Evolutionary conservation across 92 coral and sea anemone species (phyloP).

Genomic region (Parazoanthus atlanticus): DNA sequence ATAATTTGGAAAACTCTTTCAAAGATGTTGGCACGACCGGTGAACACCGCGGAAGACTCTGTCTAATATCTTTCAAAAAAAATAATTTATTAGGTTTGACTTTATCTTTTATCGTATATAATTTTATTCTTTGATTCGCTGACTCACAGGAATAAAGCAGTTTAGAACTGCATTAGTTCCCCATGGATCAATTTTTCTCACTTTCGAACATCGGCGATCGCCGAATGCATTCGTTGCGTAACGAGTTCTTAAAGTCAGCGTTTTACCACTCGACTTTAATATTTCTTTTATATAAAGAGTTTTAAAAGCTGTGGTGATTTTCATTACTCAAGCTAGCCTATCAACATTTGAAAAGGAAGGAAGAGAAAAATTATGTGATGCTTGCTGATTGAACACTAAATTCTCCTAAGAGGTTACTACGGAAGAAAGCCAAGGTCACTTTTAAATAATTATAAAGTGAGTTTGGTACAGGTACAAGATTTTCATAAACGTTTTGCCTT

Average conservation of each 20-base stretch:
- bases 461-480: neutral
- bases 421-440: neutral
- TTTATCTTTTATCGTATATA: neutral
- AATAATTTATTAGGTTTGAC: neutral
- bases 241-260: neutral
- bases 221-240: neutral
- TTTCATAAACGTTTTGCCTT: neutral
- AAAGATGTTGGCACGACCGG: neutral
- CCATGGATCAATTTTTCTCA: neutral
- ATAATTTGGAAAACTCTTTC: neutral
- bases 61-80: neutral
- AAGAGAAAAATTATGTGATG: neutral
- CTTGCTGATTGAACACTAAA: constrained; percentile 8
- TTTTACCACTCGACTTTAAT: neutral
- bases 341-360: neutral
- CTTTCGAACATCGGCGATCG: neutral
- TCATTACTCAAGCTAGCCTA: neutral
- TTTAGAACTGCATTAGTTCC: neutral
- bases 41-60: neutral
- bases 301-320: neutral
- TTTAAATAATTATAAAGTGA: neutral
- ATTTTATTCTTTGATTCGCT: neutral
- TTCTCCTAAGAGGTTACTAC: neutral
- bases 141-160: neutral
- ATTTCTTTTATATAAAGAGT: neutral